Evolutionary conservation across 2,797 vertebrate species (phyloP), one percentile per base, ranked within the genome.

Genomic region (Cynopterus sphinx): DNA sequence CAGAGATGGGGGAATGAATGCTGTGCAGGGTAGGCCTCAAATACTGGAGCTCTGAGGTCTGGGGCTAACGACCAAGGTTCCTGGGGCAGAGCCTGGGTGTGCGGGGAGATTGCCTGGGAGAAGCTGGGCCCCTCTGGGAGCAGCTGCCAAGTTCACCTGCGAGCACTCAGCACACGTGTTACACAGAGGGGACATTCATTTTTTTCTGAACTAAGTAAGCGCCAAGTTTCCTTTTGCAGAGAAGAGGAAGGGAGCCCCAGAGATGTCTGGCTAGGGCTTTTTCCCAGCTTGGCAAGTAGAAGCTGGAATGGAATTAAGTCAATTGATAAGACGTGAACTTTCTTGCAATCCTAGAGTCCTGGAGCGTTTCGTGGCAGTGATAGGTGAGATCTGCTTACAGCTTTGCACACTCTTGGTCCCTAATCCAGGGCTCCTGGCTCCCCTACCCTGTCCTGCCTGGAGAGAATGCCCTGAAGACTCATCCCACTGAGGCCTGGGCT

Each of bases 41-140:
- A 36, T 1, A 6, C 65, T 33, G 39, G 87, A 46, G 22, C n/a
- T 26, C 7, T 16, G 65, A 11, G 31, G 63, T 31, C 41, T 5
- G n/a, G 33, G 6, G 33, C 33, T 39, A 39, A 24, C 4, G 6
- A 24, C 82, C 65, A 41, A 26, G 36, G 17, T 3, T 15, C 36
- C 65, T 57, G 24, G 24, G 82, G 59, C 17, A 16, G 43, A 65
- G 19, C 12, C 17, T 70, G 49, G 24, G 33, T 9, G 15, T 5
- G 1, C 1, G 16, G 61, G 17, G 1, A 19, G 22, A 61, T 26
- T 24, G 24, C n/a, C 49, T 39, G 1, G 0, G 63, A 55, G 51
- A 19, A 57, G 65, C 49, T 28, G 15, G 28, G 39, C 24, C n/a
- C 77, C 26, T 28, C 16, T 17, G 59, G 75, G 16, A 57, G 63